Base-by-base conservation (phyloP, 2,113 vertebrate species). In the Chascanopsetta lugubris region DNA sequence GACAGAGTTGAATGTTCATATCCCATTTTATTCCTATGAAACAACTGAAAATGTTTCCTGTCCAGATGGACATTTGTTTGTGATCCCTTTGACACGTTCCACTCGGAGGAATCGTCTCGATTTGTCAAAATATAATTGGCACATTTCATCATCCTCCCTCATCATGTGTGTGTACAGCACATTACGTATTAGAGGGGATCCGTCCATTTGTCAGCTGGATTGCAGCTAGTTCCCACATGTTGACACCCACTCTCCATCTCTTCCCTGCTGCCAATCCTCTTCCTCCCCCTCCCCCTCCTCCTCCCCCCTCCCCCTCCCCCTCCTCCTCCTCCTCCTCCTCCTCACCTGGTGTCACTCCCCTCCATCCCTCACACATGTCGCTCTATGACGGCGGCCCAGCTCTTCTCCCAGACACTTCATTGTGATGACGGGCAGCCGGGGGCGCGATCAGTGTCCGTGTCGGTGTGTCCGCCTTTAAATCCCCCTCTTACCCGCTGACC, bases 341-440 rank as follows among this genome's bases (percentile, higher is more conserved):
- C 61, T 59, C 47, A 38, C 26, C 66, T 48, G 0, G 3, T 61
- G 56, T 72, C 68, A 53, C 32, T 53, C n/a, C 60, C 38, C 24
- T 58, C 62, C 53, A 29, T 79, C 56, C 62, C 67, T 71, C 70
- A 70, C 70, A 70, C 63, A 64, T 80, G 56, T n/a, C n/a, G 5
- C 3, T 15, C 34, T 38, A 38, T n/a, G n/a, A 38, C 15, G 34
- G 34, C 7, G 12, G 11, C 12, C 3, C 34, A 18, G 61, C n/a
- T 30, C 45, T 26, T 85, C 79, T 80, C n/a, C 71, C 43, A 29
- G 77, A 68, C 75, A 72, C 58, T 78, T 77, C 63, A 77, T 87
- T 80, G 80, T 61, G 63, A 55, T 77, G 71, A 82, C 80, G 69
- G 79, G 72, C 80, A 66, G 13, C 71, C 42, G 61, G 47, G 59